Percentiles rank a stretch among this genome's conserved stretches.
phyloP scores from a whole-genome alignment of 2,888 invertebrate genomes.

The Chouioia cunea region DNA sequence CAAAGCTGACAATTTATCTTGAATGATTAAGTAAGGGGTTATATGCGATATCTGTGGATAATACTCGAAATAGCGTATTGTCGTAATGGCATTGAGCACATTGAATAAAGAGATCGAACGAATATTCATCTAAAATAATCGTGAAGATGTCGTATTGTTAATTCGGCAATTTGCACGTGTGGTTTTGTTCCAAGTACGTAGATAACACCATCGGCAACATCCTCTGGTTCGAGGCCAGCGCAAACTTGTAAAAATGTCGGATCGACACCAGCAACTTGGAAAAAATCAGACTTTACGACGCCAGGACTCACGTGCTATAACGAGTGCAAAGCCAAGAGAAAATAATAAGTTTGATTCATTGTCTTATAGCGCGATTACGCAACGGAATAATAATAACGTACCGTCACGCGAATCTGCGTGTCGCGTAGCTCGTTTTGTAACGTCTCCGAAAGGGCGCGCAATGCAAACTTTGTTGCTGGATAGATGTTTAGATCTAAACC shows the following conservation, averaged over 20 bases:
- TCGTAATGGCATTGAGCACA: no score
- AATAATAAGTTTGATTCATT: not conserved
- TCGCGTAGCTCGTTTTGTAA: conserved; percentile 71
- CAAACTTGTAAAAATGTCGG: conserved; percentile 6
- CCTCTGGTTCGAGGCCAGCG: conserved; percentile 59
- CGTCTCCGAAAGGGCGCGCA: conserved; percentile 73
- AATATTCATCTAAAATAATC: conserved; percentile 21
- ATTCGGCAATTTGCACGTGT: conserved; percentile 59
- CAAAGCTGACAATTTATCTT: no score
- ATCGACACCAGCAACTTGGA: conserved; percentile 2
- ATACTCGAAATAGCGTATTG: no score
- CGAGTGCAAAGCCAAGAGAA: not conserved
- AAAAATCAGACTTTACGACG: conserved; percentile 33
- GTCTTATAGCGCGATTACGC: not conserved
- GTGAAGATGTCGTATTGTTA: conserved; percentile 49
- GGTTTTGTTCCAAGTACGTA: conserved; percentile 64
- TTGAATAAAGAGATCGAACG: no score
- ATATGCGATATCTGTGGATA: no score
- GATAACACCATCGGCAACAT: conserved; percentile 67
- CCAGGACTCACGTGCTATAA: conserved; percentile 41
- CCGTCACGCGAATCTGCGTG: conserved; percentile 53
- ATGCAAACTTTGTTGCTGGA: conserved; percentile 73
- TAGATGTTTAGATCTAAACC: conserved; percentile 67
- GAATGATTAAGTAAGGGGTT: no score
- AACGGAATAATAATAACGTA: not conserved